Conservation (phyloP, 2,888 invertebrate genomes). For the Antheraea assamensis region DNA sequence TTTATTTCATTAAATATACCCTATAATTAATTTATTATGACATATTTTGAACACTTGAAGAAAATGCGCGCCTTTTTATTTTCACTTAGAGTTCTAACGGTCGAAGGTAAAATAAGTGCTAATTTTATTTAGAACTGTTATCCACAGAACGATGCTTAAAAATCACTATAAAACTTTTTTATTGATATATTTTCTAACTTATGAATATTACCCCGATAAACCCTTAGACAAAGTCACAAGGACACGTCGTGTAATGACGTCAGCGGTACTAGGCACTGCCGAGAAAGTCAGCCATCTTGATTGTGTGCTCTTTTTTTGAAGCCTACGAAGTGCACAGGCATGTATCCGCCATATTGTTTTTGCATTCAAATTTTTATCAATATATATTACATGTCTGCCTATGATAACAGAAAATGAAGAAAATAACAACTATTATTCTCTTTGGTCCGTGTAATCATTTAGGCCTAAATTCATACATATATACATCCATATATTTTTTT, state of each 20-base stretch:
- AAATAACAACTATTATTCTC: too few relatives aligned
- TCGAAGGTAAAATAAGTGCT: neutral
- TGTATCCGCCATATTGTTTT: constrained; percentile 57
- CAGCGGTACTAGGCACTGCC: constrained; percentile 76
- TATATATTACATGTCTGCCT: too few relatives aligned
- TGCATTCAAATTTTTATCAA: constrained; percentile 40
- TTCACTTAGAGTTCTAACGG: neutral
- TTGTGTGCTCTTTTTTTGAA: constrained; percentile 76
- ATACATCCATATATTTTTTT: neutral
- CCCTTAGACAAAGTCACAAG: constrained; percentile 67
- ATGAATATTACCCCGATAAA: constrained; percentile 43
- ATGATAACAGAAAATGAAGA: too few relatives aligned
- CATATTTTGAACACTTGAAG: neutral
- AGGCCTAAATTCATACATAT: too few relatives aligned
- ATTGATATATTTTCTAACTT: constrained; percentile 38
- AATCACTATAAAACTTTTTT: constrained; percentile 23
- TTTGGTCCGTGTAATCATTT: too few relatives aligned
- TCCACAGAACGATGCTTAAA: constrained; percentile 10
- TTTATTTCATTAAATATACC: constrained; percentile 25
- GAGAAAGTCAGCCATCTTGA: constrained; percentile 80
- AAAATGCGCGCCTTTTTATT: neutral
- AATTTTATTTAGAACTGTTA: neutral
- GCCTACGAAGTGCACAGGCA: constrained; percentile 75
- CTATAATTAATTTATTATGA: neutral
- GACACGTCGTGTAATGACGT: constrained; percentile 79